phyloP scores from a whole-genome alignment of 2,888 invertebrate species.

The Diploptera punctata region DNA sequence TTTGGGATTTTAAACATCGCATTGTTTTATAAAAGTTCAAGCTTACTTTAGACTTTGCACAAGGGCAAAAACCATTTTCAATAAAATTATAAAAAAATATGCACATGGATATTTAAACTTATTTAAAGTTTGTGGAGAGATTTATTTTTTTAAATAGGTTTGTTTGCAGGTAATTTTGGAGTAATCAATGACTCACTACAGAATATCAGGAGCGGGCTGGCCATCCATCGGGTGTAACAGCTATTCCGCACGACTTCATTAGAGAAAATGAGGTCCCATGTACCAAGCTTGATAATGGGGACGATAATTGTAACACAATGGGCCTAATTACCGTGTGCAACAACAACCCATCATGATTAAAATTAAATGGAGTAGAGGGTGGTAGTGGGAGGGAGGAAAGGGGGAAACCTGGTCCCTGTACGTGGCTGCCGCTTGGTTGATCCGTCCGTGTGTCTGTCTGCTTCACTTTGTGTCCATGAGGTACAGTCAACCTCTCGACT shows the following conservation, averaged over 20 bases:
- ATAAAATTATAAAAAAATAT: too few relatives aligned
- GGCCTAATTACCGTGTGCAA: constrained; percentile 36
- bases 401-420: constrained; percentile 5
- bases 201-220: background rate
- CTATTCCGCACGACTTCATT: constrained; percentile 38
- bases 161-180: too few relatives aligned
- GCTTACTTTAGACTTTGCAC: too few relatives aligned
- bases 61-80: too few relatives aligned
- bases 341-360: constrained; percentile 35
- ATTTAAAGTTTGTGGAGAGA: too few relatives aligned
- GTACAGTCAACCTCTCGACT: too few relatives aligned
- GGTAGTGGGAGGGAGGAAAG: background rate
- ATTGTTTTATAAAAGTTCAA: too few relatives aligned
- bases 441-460: background rate
- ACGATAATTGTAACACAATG: constrained; percentile 40
- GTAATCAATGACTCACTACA: too few relatives aligned
- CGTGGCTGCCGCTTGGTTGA: background rate
- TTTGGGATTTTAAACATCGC: too few relatives aligned
- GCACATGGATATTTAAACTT: too few relatives aligned
- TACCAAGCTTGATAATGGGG: constrained; percentile 35
- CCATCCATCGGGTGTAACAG: constrained; percentile 21
- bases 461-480: background rate
- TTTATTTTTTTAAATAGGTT: too few relatives aligned
- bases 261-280: constrained; percentile 39
- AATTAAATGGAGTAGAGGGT: constrained; percentile 32